Evolutionary conservation across 2,113 vertebrate species (phyloP).

Genomic region (Candoia aspera): DNA sequence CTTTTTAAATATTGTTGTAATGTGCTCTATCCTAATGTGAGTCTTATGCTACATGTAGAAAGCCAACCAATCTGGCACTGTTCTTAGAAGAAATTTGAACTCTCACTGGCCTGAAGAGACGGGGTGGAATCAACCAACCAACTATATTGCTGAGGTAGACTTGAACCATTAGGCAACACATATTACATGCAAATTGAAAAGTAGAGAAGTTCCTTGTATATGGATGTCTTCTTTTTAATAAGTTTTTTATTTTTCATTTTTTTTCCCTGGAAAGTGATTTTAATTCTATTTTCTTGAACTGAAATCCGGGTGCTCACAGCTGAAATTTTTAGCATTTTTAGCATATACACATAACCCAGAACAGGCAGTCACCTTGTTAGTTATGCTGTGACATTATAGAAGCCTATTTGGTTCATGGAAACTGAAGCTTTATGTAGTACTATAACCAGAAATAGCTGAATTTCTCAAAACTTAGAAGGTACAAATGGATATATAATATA

Average conservation of each 20-base stretch:
- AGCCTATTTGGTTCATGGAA: not conserved
- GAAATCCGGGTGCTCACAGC: not conserved
- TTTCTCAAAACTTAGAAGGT: not conserved
- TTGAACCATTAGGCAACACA: not conserved
- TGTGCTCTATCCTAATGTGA: not conserved
- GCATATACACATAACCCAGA: not conserved
- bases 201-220: not conserved
- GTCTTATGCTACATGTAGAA: not conserved
- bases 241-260: not conserved
- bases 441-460: not conserved
- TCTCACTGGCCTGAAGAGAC: not conserved
- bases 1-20: not conserved
- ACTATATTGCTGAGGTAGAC: not conserved
- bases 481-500: not conserved
- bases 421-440: not conserved
- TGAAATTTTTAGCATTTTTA: not conserved
- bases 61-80: not conserved
- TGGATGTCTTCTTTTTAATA: not conserved
- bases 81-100: not conserved
- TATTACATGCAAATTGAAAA: not conserved
- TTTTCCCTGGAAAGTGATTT: not conserved
- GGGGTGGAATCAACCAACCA: not conserved
- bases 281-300: not conserved
- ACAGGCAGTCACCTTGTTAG: not conserved
- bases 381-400: not conserved